Base-by-base conservation (phyloP, 64 coral and sea anemone genomes). In the Actinia equina region DNA sequence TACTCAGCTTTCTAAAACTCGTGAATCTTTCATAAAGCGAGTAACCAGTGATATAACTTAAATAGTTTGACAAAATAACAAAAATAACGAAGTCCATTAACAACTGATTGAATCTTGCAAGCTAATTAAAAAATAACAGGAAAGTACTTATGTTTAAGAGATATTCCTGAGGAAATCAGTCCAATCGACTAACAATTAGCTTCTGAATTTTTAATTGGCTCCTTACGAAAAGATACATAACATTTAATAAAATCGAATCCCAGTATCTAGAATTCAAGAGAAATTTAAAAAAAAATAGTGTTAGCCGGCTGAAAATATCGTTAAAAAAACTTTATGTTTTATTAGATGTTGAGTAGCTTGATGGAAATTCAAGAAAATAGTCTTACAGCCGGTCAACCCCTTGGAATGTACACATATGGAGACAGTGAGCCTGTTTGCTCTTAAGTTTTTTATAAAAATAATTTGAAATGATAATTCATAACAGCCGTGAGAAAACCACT, bases 401-500 rank as follows among this genome's bases (percentile, higher is more conserved):
- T 81, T 81, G 78, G 49, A 81, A 81, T 81, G 78, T 81, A 81
- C 78, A 81, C 78, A 81, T 44, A 81, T 81, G 78, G 42, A 81
- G 78, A 81, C 78, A 81, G 78, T 44, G 78, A 81, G 78, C 78
- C 45, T 81, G 78, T 81, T 81, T 81, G 78, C 78, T 81, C 78
- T 81, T 49, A 81, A 52, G 78, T 81, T 81, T 81, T 80, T 44
- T 22, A 65, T n/a, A 49, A 52, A 79, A 86, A 91, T 91, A 57
- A 91, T 86, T 91, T 85, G 77, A 70, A 70, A 91, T 91, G 85
- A 86, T 91, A 91, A 91, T 91, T 91, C 85, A 43, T 85, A 91
- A 91, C 89, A 87, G 90, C 85, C 90, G 90, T 92, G 90, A 92
- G 90, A 92, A 92, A 82, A 22, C 45, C 13, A 87, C 85, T 82